Evolutionary conservation across 2,797 vertebrate genomes (phyloP), one percentile per base, ranked within the genome.

Genomic region (Gymnothorax javanicus): DNA sequence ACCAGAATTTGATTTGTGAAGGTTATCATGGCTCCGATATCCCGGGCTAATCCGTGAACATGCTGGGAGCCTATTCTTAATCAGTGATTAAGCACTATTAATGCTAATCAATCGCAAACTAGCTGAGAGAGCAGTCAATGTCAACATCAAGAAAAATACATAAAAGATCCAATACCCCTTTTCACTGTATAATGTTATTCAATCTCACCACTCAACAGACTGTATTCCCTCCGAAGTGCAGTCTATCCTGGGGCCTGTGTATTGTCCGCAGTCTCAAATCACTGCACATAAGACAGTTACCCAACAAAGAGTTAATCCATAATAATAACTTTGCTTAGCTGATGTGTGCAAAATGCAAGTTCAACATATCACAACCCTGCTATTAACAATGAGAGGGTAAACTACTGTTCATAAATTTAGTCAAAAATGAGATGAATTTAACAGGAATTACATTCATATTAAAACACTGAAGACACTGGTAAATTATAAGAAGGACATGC

Each of bases 31-130:
- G 69, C 87, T 90, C 87, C 87, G 57, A 91, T 83, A 90, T 54
- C 84, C 73, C 13, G 33, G 84, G 75, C 91, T 87, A 50, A 82
- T 33, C 84, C 81, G 88, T 84, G 85, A 58, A 62, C 79, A 85
- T 85, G 43, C 82, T 73, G 73, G 79, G 58, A 73, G 79, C 60
- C 12, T 79, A 57, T 43, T 62, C 86, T 60, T 64, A n/a, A 83
- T 77, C 73, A 85, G 90, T 85, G 88, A 91, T 91, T 90, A 91
- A 92, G 88, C 86, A 83, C 90, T 91, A 92, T 92, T 90, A 94
- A 86, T 88, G 87, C 89, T 82, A 84, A 54, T 91, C 90, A 82
- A 43, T 82, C 82, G 87, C 86, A 84, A 89, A 87, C 85, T 62
- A 60, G 84, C 83, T 15, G 88, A 84, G 85, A 86, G 84, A 88